A percentile compares a stretch with the other conserved stretches of the same genome.
These are phyloP conservation scores for Parnassius orleans DNA, from an alignment of 2,888 invertebrate species.

Conservation along the genomic window DNA sequence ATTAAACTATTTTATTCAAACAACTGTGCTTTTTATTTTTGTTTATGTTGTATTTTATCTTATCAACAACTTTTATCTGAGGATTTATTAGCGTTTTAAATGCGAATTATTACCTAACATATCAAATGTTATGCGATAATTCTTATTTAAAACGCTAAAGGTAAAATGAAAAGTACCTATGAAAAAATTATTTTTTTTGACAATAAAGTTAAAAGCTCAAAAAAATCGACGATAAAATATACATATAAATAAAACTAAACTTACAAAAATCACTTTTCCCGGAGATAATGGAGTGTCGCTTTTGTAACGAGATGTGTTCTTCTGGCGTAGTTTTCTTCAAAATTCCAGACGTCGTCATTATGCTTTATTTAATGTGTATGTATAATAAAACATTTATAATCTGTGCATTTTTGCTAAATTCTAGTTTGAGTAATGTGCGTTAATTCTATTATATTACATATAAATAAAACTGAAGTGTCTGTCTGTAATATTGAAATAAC, in stretches of 20 bases:
- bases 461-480: too few relatives aligned
- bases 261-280: constrained; percentile 67
- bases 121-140: too few relatives aligned
- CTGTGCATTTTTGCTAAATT: constrained; percentile 3
- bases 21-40: too few relatives aligned
- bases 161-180: too few relatives aligned
- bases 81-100: too few relatives aligned
- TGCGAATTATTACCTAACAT: too few relatives aligned
- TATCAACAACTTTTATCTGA: too few relatives aligned
- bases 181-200: too few relatives aligned
- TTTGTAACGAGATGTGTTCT: constrained; percentile 44
- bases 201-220: background rate
- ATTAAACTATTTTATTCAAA: too few relatives aligned
- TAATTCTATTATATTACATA: background rate
- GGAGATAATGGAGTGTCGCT: constrained; percentile 62
- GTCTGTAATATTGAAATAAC: too few relatives aligned
- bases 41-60: too few relatives aligned
- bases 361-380: background rate
- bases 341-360: constrained; percentile 43
- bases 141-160: too few relatives aligned
- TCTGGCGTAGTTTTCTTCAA: constrained; percentile 41
- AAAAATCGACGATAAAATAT: background rate
- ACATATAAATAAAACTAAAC: constrained; percentile 37
- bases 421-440: background rate
- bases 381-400: constrained; percentile 9